Evolutionary conservation across 2,113 vertebrate species (phyloP), one percentile per base, ranked within the genome.

Genomic region (Forbesichthys agassizii): DNA sequence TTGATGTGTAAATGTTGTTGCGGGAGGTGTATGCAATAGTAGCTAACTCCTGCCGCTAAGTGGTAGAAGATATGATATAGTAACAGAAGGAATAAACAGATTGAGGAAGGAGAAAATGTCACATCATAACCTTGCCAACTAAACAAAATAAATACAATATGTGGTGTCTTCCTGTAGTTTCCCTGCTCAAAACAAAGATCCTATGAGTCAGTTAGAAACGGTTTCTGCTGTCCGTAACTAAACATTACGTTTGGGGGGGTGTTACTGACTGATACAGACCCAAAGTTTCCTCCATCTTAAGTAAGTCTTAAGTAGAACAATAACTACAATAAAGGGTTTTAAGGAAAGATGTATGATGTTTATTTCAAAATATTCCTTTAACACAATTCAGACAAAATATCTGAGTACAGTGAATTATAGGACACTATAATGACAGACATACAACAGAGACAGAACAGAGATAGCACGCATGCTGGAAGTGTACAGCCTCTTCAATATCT

Each of bases 331-430:
- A 64, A 63, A 42, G 7, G 48, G 58, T 33, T 79, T 54, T 74
- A 75, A 84, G 81, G 74, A 86, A 87, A 87, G 69, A 84, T 77
- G 69, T 71, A 58, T 33, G 33, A 47, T 46, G 48, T 92, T 90
- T 90, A 88, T 88, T 88, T 87, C 78, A 91, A 92, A 91, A 92
- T 90, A 90, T 79, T 90, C 75, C 66, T 16, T 46, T 66, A 58
- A 85, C 76, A 86, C 79, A 82, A 85, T 78, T 70, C 47, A 65
- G 77, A 84, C 69, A 75, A 86, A 84, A 83, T 46, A 70, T 66
- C 73, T 82, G 64, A 51, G 73, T 77, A 75, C 48, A 54, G 52
- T 70, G 54, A 81, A 66, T 74, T 75, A 66, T 73, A 69, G 66
- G 62, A 80, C 63, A 78, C 66, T 77, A 66, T 64, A 59, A 83